phyloP scores from a whole-genome alignment of 2,888 invertebrate genomes.

The Lapara coniferarum region DNA sequence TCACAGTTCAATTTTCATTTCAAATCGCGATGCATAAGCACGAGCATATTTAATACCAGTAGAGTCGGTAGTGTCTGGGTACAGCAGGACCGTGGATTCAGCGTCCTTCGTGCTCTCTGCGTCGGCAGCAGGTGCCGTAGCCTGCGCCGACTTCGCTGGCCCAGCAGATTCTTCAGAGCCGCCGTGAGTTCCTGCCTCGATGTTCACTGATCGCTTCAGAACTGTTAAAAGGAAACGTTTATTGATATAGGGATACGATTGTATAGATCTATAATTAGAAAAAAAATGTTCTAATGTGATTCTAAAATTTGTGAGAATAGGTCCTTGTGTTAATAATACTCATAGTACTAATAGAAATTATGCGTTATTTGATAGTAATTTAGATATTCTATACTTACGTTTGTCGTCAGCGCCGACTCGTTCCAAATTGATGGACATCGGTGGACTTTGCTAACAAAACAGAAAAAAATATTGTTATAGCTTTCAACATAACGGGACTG shows the following conservation, averaged over 20 bases:
- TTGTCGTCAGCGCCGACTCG: slow-evolving; percentile 37
- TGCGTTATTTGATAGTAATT: neutral
- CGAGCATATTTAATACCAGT: neutral
- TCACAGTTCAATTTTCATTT: neutral
- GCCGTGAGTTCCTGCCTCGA: neutral
- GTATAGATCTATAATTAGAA: too few relatives aligned
- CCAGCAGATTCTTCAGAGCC: neutral
- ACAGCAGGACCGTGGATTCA: neutral
- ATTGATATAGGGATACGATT: too few relatives aligned
- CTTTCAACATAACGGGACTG: too few relatives aligned
- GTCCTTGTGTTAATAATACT: too few relatives aligned
- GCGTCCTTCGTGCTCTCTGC: neutral
- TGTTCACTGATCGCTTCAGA: neutral
- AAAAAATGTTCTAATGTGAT: neutral
- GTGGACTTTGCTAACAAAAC: slow-evolving; percentile 24
- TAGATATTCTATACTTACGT: slow-evolving; percentile 34
- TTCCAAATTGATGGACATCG: slow-evolving; percentile 26
- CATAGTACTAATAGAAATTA: too few relatives aligned
- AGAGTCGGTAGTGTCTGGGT: neutral
- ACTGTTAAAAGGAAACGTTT: neutral
- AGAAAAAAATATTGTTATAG: too few relatives aligned
- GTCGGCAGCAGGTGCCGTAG: neutral
- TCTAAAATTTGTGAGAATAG: neutral
- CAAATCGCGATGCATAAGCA: neutral
- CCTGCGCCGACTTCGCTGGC: neutral